Evolutionary conservation across 2,797 vertebrate species (phyloP).

Genomic region (Anisognathus igniventris): DNA sequence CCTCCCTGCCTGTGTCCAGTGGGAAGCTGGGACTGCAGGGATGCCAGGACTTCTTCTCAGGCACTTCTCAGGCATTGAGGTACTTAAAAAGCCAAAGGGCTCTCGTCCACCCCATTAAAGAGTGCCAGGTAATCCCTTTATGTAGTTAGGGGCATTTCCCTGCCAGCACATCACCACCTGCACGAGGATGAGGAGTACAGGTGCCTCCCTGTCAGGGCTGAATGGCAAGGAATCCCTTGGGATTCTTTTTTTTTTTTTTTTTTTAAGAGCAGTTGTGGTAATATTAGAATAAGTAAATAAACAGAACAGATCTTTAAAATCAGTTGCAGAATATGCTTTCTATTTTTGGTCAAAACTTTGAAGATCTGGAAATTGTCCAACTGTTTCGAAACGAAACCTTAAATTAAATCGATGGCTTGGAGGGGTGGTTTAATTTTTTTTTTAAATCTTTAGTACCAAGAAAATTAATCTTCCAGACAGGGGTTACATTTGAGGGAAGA

Average conservation of each 20-base stretch:
- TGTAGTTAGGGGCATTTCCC: conserved; percentile 21
- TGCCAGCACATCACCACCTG: neutral
- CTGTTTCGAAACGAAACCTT: neutral
- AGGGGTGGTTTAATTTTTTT: neutral
- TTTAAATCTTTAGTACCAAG: neutral
- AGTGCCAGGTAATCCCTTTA: conserved; percentile 43
- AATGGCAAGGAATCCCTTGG: neutral
- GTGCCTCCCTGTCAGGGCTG: neutral
- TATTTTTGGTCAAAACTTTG: conserved; percentile 28
- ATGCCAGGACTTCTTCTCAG: neutral
- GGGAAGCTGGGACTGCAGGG: neutral
- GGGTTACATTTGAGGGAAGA: neutral
- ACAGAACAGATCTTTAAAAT: neutral
- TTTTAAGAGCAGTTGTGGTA: neutral
- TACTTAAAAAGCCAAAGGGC: neutral
- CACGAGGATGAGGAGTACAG: neutral
- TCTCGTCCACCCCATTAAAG: conserved; percentile 14
- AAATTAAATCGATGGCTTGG: neutral
- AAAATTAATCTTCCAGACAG: neutral
- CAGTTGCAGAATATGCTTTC: conserved; percentile 26
- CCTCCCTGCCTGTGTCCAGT: neutral
- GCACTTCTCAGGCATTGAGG: neutral
- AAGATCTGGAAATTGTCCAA: conserved; percentile 19
- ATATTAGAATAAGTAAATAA: conserved; percentile 10
- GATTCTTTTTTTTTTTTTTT: neutral